Evolutionary conservation across 2,797 vertebrate genomes (phyloP).

Genomic region (Chaetophractus vellerosus): DNA sequence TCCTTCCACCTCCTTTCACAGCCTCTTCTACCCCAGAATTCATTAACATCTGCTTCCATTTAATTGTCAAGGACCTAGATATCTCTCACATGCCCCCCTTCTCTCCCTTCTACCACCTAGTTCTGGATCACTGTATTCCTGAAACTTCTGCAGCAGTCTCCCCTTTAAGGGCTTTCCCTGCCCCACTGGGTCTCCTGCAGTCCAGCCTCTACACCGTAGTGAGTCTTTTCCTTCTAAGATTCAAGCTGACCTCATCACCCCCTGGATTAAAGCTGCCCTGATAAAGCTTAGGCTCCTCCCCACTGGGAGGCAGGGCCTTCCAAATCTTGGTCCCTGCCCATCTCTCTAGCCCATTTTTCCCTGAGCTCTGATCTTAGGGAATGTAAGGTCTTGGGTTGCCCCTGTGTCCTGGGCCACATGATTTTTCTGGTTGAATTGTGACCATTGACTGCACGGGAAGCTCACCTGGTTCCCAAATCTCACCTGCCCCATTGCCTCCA

Average conservation of each 20-base stretch:
- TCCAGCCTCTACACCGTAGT: not conserved
- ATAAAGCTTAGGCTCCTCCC: not conserved
- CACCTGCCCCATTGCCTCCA: too few species aligned
- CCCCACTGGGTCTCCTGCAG: not conserved
- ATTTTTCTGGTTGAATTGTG: too few species aligned
- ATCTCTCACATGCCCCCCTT: not conserved
- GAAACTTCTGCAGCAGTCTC: not conserved
- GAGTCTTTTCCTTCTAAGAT: not conserved
- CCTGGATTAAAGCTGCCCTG: not conserved
- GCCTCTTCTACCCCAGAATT: not conserved
- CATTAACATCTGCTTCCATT: not conserved
- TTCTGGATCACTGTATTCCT: not conserved
- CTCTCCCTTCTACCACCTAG: not conserved
- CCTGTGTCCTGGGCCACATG: too few species aligned
- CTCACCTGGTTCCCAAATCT: too few species aligned
- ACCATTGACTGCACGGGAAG: too few species aligned
- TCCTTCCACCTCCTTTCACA: not conserved
- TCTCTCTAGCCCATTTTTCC: not conserved
- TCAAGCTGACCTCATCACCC: not conserved
- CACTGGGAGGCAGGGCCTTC: accelerated
- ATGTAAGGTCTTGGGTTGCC: not conserved
- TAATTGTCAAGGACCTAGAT: not conserved
- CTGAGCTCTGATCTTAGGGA: not conserved
- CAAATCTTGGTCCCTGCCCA: not conserved
- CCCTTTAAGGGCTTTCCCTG: not conserved